phyloP scores from a whole-genome alignment of 2,113 vertebrate species.

The Psephotus haematonotus region DNA sequence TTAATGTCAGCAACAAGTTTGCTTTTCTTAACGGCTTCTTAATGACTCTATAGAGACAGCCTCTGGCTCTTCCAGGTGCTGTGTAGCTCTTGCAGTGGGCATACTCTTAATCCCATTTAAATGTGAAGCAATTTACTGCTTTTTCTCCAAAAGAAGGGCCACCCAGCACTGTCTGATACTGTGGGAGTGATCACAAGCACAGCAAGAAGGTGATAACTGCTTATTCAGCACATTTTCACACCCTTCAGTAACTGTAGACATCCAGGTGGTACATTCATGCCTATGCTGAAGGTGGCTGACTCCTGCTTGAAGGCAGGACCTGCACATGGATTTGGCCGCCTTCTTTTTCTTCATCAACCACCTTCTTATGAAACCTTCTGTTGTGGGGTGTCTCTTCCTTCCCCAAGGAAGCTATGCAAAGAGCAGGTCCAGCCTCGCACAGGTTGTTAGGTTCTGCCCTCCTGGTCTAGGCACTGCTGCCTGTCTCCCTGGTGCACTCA shows the following conservation, averaged over 20 bases:
- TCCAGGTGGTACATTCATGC: not conserved
- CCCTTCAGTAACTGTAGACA: not conserved
- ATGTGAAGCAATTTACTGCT: not conserved
- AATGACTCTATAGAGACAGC: not conserved
- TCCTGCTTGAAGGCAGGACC: not conserved
- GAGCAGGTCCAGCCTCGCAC: not conserved
- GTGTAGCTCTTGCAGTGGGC: not conserved
- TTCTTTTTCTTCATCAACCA: not conserved
- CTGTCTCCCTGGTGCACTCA: not conserved
- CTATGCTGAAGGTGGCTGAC: not conserved
- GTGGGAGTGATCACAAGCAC: not conserved
- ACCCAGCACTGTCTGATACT: not conserved
- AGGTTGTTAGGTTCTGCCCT: not conserved
- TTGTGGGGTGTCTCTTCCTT: not conserved
- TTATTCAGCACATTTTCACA: not conserved
- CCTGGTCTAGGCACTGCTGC: no score
- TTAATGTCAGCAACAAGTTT: not conserved
- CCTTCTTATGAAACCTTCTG: not conserved
- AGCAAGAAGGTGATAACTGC: not conserved
- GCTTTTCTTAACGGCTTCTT: not conserved
- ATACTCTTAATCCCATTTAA: not conserved
- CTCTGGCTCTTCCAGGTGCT: not conserved
- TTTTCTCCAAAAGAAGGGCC: not conserved
- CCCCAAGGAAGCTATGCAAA: not conserved
- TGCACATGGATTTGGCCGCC: not conserved